phyloP scores from a whole-genome alignment of 2,888 invertebrate species.

The Stenurella melanura region DNA sequence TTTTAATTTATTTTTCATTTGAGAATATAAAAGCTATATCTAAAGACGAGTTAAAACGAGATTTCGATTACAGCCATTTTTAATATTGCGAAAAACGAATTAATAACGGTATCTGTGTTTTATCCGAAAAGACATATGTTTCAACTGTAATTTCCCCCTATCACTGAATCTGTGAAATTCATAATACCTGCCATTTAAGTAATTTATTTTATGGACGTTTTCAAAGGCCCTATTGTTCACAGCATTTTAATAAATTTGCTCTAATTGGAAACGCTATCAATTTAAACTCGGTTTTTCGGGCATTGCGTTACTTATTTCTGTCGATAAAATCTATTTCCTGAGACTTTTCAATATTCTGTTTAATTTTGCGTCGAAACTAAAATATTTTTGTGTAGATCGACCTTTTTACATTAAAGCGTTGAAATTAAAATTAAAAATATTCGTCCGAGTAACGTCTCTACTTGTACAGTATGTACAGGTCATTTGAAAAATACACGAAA shows the following conservation, averaged over 20 bases:
- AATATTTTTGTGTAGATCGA: background rate
- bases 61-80: too few species aligned
- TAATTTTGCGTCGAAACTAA: background rate
- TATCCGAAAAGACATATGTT: background rate
- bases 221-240: slow-evolving; percentile 14
- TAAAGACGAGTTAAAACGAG: too few species aligned
- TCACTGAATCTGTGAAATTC: background rate
- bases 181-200: slow-evolving; percentile 12
- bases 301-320: background rate
- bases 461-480: too few species aligned
- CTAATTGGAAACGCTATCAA: slow-evolving; percentile 11
- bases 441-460: too few species aligned
- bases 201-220: slow-evolving; percentile 5
- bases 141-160: background rate
- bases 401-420: too few species aligned
- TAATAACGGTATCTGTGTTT: background rate
- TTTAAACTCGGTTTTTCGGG: background rate
- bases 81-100: background rate
- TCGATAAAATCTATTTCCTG: background rate
- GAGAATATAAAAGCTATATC: too few species aligned
- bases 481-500: too few species aligned
- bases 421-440: too few species aligned
- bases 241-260: slow-evolving; percentile 10
- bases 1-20: too few species aligned
- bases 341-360: background rate